Conservation (phyloP, 64 coral and sea anemone genomes). For the Montipora efflorescens region DNA sequence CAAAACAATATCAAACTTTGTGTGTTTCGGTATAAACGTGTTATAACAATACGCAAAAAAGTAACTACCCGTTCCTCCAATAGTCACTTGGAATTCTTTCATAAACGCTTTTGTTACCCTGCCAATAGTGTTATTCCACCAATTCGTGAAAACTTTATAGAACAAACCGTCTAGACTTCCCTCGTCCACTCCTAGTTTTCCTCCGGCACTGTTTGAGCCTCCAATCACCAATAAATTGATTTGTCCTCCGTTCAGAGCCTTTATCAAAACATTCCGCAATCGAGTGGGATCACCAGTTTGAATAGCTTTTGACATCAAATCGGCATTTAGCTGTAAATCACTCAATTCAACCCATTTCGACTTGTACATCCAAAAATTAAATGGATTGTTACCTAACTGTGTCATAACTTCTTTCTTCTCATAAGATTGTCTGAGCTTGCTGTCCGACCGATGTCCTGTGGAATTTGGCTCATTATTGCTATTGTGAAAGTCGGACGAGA, state of each 20-base stretch:
- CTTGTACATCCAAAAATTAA: neutral
- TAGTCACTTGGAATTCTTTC: constrained; percentile 38
- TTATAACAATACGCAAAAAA: constrained; percentile 71
- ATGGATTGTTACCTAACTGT: neutral
- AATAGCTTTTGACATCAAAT: constrained; percentile 45
- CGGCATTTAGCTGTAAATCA: neutral
- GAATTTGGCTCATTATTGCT: neutral
- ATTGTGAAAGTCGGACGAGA: neutral
- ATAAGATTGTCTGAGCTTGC: neutral
- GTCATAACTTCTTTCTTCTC: neutral
- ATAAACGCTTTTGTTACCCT: constrained; percentile 50
- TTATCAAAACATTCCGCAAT: constrained; percentile 43
- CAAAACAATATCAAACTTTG: constrained; percentile 44
- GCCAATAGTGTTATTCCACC: constrained; percentile 72
- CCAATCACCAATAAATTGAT: constrained; percentile 62
- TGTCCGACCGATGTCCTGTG: neutral
- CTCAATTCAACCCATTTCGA: neutral
- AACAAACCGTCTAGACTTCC: constrained; percentile 48
- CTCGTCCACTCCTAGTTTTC: constrained; percentile 55
- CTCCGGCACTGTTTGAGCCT: constrained; percentile 80
- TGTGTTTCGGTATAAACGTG: constrained; percentile 21
- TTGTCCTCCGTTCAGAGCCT: constrained; percentile 54
- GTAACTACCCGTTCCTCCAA: constrained; percentile 78
- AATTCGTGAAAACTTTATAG: constrained; percentile 59
- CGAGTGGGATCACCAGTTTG: neutral